Evolutionary conservation across 2,113 vertebrate genomes (phyloP).

Genomic region (Mus pahari): DNA sequence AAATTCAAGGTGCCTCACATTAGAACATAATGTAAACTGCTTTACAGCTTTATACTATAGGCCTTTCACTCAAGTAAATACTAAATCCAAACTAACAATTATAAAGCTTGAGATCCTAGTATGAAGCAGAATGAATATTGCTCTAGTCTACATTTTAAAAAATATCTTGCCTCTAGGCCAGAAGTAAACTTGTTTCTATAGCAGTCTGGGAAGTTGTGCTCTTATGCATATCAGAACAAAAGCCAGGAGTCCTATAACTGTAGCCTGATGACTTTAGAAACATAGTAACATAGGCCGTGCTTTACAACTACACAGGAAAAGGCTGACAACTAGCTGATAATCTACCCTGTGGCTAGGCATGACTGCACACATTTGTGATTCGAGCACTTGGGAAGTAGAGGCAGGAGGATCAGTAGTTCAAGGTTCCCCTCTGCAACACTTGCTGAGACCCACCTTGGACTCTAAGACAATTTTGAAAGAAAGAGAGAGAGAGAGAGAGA

Average conservation of each 20-base stretch:
- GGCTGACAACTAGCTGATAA: not conserved
- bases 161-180: not conserved
- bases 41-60: not conserved
- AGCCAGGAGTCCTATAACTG: not conserved
- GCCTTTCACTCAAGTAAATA: not conserved
- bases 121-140: slow-evolving; percentile 17
- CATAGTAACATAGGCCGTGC: not conserved
- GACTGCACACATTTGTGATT: not conserved
- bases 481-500: too few relatives aligned
- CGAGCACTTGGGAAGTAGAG: not conserved
- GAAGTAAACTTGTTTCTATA: not conserved
- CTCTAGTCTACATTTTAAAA: not conserved
- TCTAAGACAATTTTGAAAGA: not conserved
- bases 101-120: slow-evolving; percentile 25
- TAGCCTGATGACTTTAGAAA: not conserved
- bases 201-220: not conserved
- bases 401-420: not conserved
- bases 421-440: not conserved
- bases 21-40: not conserved
- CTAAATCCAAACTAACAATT: not conserved
- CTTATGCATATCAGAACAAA: not conserved
- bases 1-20: not conserved
- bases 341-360: not conserved
- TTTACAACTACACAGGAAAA: slow-evolving; percentile 3
- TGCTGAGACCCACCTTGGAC: not conserved